Base-by-base conservation (phyloP, 2,888 invertebrate genomes). In the Empis stercorea region DNA sequence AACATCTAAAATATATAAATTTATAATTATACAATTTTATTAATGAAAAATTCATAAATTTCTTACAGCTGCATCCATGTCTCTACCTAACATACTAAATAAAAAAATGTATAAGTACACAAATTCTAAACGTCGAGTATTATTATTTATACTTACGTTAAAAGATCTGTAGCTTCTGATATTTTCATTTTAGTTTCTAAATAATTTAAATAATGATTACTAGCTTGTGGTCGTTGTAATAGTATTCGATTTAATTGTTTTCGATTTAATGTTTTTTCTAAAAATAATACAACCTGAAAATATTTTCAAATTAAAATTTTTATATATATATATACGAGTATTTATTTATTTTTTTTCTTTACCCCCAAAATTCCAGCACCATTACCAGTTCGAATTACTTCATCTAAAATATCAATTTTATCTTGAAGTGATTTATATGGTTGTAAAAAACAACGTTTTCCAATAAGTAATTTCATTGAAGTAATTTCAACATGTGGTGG, bases 141-240 rank as follows among this genome's bases (percentile, higher is more conserved):
- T 13, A 17, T 37, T 23, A 49, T 34, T 45, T 34, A 10, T 7
- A 47, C 78, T 73, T 71, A 85, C 84, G 81, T 80, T n/a, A 87
- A 70, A 46, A 85, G 66, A 64, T 85, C 83, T 3, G 79, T 76
- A 3, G 85, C 73, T 61, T 86, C 84, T 11, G 74, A 73, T 30
- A 80, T 73, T 52, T 80, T 78, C 51, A 81, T 76, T 54, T 79
- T 79, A 9, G 71, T 76, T 10, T 78, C 76, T n/a, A 89, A 66
- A 62, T 84, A 85, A 56, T 81, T 77, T 10, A 82, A 73, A 60
- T 87, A 89, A 56, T 85, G 82, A 52, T 79, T 76, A 10, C 86
- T 71, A 0, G 87, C 88, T 5, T 78, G 68, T 2, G 81, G 80
- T 48, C 83, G 72, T n/a, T 78, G 75, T 1, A 80, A 70, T 2